Evolutionary conservation across 2,888 invertebrate genomes (phyloP).

Genomic region (Poecilus cupreus): DNA sequence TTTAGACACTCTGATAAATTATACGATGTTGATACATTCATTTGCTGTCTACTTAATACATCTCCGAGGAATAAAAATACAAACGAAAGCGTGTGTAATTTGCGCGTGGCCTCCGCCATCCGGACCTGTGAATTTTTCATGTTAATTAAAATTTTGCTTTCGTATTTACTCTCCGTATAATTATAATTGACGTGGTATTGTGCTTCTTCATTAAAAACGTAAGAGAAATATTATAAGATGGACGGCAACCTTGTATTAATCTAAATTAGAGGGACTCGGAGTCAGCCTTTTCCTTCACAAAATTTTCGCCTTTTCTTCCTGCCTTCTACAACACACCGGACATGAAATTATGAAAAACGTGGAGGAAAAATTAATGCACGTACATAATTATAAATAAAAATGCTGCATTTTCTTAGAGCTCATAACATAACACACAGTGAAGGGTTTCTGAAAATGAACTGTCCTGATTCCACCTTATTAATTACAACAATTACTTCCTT

Average conservation of each 20-base stretch:
- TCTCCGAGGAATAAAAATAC: constrained; percentile 54
- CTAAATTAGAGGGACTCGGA: neutral
- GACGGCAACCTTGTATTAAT: neutral
- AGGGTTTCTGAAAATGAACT: too few species aligned
- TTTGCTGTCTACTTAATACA: constrained; percentile 56
- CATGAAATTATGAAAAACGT: too few species aligned
- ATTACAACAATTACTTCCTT: too few species aligned
- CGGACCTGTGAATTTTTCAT: constrained; percentile 7
- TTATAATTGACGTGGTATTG: constrained; percentile 53
- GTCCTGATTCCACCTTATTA: too few species aligned
- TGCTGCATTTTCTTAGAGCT: too few species aligned
- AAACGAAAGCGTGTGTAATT: constrained; percentile 42
- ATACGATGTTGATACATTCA: constrained; percentile 58
- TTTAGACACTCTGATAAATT: constrained; percentile 58
- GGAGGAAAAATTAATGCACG: too few species aligned
- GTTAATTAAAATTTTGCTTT: constrained; percentile 58
- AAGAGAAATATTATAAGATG: constrained; percentile 20
- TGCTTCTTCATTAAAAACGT: constrained; percentile 46
- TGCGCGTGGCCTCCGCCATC: neutral
- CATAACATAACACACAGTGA: too few species aligned
- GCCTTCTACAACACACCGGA: too few species aligned
- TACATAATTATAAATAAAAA: too few species aligned
- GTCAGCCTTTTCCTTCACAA: neutral
- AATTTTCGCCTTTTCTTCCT: too few species aligned
- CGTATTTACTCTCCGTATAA: constrained; percentile 35